Conservation (phyloP, 1,140 invertebrate genomes). For the Diorhabda sublineata region DNA sequence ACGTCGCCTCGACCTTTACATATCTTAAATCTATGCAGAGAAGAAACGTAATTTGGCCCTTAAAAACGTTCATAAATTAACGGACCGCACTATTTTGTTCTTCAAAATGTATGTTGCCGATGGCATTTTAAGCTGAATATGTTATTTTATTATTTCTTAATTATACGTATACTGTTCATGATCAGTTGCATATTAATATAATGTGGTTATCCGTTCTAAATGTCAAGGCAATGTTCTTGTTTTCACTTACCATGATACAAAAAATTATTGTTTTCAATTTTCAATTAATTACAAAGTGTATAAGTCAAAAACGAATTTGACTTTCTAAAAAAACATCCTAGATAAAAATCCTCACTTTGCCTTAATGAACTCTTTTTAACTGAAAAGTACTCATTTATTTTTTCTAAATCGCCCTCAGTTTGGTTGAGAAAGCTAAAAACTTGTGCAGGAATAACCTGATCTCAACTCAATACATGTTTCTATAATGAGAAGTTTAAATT, state of each 20-base stretch:
- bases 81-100: neutral
- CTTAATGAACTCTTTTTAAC: too few relatives aligned
- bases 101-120: neutral
- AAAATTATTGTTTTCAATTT: too few relatives aligned
- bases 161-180: neutral
- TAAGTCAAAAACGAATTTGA: too few relatives aligned
- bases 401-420: too few relatives aligned
- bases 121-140: neutral
- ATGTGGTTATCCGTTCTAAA: neutral
- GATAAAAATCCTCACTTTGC: too few relatives aligned
- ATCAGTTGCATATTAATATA: neutral
- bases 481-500: too few relatives aligned
- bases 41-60: slow-evolving; percentile 1
- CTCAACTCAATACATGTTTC: too few relatives aligned
- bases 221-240: neutral
- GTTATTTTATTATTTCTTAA: neutral
- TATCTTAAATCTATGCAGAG: neutral
- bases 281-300: too few relatives aligned
- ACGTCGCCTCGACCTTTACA: neutral
- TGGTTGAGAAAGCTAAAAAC: too few relatives aligned
- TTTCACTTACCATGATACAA: neutral
- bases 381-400: too few relatives aligned
- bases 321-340: too few relatives aligned
- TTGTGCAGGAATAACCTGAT: too few relatives aligned
- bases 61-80: neutral